Evolutionary conservation across 2,888 invertebrate genomes (phyloP).

Genomic region (Ernsta delagoae): DNA sequence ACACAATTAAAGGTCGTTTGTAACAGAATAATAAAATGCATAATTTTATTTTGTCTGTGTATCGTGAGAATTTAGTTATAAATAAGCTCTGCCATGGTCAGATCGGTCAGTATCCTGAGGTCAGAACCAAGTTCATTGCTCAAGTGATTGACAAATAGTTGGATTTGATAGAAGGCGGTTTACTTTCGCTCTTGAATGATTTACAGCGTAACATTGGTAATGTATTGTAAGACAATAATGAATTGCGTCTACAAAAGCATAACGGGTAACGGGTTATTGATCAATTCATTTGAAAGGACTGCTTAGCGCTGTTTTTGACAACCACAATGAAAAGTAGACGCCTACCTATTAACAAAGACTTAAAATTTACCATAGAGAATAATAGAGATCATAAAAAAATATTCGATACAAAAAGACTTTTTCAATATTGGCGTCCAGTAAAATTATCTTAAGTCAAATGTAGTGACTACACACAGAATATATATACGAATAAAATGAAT

Average conservation of each 20-base stretch:
- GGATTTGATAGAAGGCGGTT: slow-evolving; percentile 13
- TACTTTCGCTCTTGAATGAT: slow-evolving; percentile 21
- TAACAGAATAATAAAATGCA: neutral
- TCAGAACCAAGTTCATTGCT: slow-evolving; percentile 16
- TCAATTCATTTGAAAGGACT: neutral
- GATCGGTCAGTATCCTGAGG: slow-evolving; percentile 11
- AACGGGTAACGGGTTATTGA: slow-evolving; percentile 1
- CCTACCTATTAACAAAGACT: too few relatives aligned
- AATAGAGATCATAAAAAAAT: too few relatives aligned
- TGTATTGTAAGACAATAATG: slow-evolving; percentile 6
- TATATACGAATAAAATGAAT: too few relatives aligned
- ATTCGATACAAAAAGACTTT: too few relatives aligned
- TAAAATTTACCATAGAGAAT: too few relatives aligned
- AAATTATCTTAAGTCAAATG: too few relatives aligned
- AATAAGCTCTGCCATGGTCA: neutral
- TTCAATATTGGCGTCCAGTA: too few relatives aligned
- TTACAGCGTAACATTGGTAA: neutral
- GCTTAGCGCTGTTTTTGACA: too few relatives aligned
- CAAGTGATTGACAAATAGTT: slow-evolving; percentile 2
- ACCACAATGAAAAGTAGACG: too few relatives aligned
- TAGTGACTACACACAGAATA: too few relatives aligned
- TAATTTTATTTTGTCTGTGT: neutral
- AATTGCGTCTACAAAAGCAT: neutral
- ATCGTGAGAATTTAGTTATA: neutral
- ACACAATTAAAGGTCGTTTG: neutral